Evolutionary conservation across 2,888 invertebrate genomes (phyloP), one percentile per base, ranked within the genome.

Genomic region (Ophioninae sp.): DNA sequence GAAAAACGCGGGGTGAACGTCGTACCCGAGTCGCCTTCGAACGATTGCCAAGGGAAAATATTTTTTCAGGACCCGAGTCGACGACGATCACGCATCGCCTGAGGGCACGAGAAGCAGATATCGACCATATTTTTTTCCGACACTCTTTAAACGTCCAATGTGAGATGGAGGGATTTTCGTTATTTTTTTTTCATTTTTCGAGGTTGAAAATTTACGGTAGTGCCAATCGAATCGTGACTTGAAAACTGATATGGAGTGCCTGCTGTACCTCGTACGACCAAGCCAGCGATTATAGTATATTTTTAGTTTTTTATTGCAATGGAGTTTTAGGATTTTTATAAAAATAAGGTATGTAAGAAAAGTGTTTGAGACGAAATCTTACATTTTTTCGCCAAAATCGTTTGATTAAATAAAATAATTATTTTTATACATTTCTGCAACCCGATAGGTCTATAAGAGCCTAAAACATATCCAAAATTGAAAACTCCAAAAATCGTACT

Each of bases 1-100:
- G 72, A 69, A 82, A 78, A 78, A 81, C 56, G 70, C 70, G 37
- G 65, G 57, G 62, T 23, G 78, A 81, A 74, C 64, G 61, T 21
- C 62, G 69, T 73, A 59, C 61, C 69, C 70, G n/a, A 76, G 79
- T 84, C 75, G 57, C 57, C 68, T 81, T 72, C 57, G 75, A 70
- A 67, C 72, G 81, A 75, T 76, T 76, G 79, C 75, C 23, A 72
- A 76, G 81, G 72, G 79, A 84, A 79, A 81, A 84, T 84, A 84
- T 81, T 81, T 84, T 84, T 79, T 74, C 76, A 81, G 81, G 79
- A 76, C 72, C 56, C 75, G 41, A 23, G 61, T 39, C 37, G 65
- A 73, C 39, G 75, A 62, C 56, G 78, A 79, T 75, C 72, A 68
- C 67, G 79, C 57, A 23, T 44, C 56, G 75, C 67, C 75, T 3